Base-by-base conservation (phyloP, 2,797 vertebrate species). In the Sciaenops ocellatus region DNA sequence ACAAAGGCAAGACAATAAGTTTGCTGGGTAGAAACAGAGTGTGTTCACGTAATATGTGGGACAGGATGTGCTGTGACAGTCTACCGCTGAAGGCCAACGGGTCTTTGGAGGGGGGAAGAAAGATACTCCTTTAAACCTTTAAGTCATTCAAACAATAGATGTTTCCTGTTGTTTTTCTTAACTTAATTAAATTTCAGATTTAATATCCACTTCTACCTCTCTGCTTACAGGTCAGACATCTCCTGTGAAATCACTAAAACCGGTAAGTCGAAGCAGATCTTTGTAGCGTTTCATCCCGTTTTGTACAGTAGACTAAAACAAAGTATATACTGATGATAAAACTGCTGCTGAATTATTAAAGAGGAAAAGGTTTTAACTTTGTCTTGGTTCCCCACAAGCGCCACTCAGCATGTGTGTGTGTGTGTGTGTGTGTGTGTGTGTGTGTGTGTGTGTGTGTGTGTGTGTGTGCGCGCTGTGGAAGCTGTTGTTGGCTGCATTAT, bases 221-320 rank as follows among this genome's bases (percentile, higher is more conserved):
- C 61, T 78, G 26, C 50, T 73, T 60, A 69, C 95, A 99, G 98
- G 98, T 95, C 97, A 97, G 82, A 95, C 97, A 2, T 99, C 98
- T 88, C 98, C 98, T 79, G 96, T 97, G 88, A 99, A 99, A 96
- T 96, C 95, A 1, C 86, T 96, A 9, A 96, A 96, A 90, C 95
- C 95, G n/a, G 96, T 96, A 90, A 96, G 96, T 93, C 46, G 24
- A 78, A 67, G 13, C 13, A 30, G 16, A 16, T 57, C 24, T 16
- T 48, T 15, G 30, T n/a, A 3, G 26, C 6, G 12, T 76, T 44
- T 34, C 62, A 5, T 48, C 67, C 67, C 17, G 3, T 6, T 52
- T 38, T 5, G 6, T 24, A 56, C 61, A 51, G 34, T 8, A 2
- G 34, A 34, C 34, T 24, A 68, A 79, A 61, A 66, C 74, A 60